Base-by-base conservation (phyloP, 2,113 vertebrate genomes). In the Esox niger region DNA sequence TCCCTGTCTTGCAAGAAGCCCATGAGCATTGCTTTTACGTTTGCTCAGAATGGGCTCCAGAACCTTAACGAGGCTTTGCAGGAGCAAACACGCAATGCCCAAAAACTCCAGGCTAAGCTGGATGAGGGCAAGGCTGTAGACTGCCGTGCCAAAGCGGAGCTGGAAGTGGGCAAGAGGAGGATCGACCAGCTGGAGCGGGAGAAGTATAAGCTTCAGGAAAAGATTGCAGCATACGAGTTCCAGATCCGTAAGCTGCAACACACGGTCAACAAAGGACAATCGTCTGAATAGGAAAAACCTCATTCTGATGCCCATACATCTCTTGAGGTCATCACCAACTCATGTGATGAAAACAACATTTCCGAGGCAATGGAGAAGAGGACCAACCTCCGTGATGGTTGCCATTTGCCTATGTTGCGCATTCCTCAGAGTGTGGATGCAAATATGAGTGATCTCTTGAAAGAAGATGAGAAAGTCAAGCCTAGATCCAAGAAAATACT, bases 1-100 rank as follows among this genome's bases (percentile, higher is more conserved):
- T 69, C 26, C 15, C 20, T 74, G n/a, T 64, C 60, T 27, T 74
- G 60, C 61, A 69, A 47, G n/a, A 69, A 64, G 61, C 29, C 71
- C 7, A 68, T 68, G 71, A 25, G 33, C 27, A 66, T 68, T 31
- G 71, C 60, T 21, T 74, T 69, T 38, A 58, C 7, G 8, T 69
- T 49, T 46, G 52, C 15, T 6, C 71, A 69, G 54, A 47, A 35
- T 13, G 60, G 72, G 3, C 35, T 74, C 17, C 26, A 33, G 25
- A 69, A 69, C 61, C 27, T 69, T 10, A 69, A 57, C 15, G n/a
- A 31, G 7, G 66, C 72, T 4, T n/a, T 74, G 23, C 60, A 35
- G 66, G 35, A 57, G 52, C 27, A 31, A 1, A 47, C 33, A 21
- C 27, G 20, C 0, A 52, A 59, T 17, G 17, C 25, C 17, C 27